phyloP scores from a whole-genome alignment of 1,140 invertebrate genomes.

The Leguminivora glycinivorella region DNA sequence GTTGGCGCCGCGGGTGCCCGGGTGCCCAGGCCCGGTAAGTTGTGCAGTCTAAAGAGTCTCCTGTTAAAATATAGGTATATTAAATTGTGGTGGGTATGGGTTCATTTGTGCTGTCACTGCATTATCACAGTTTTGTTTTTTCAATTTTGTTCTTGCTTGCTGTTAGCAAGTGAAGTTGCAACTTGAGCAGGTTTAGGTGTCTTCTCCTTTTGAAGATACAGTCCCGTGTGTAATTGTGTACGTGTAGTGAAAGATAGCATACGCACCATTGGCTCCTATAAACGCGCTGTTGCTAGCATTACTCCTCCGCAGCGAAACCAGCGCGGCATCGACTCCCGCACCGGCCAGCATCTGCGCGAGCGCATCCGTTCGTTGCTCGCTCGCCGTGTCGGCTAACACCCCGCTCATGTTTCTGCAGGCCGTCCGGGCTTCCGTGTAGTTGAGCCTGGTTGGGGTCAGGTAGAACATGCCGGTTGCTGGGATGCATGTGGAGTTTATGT shows the following conservation, averaged over 20 bases:
- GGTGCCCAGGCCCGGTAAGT: slow-evolving; percentile 83
- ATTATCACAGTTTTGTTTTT: too few relatives aligned
- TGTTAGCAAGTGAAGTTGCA: too few relatives aligned
- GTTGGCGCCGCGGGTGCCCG: slow-evolving; percentile 78
- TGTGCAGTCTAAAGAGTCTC: slow-evolving; percentile 79
- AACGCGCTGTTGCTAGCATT: slow-evolving; percentile 49
- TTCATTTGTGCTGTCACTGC: too few relatives aligned
- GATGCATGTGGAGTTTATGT: slow-evolving; percentile 78
- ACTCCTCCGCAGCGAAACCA: slow-evolving; percentile 77
- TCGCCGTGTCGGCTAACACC: slow-evolving; percentile 80
- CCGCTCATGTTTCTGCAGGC: slow-evolving; percentile 79
- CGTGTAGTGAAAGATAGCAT: too few relatives aligned
- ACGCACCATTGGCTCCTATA: slow-evolving; percentile 30
- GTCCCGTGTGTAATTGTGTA: too few relatives aligned
- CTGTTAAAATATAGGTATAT: slow-evolving; percentile 43
- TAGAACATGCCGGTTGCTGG: slow-evolving; percentile 81
- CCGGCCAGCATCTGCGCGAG: slow-evolving; percentile 73
- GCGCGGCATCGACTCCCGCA: slow-evolving; percentile 60
- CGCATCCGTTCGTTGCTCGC: slow-evolving; percentile 79
- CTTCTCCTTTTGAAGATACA: too few relatives aligned
- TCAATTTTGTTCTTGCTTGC: too few relatives aligned
- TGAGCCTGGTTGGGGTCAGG: slow-evolving; percentile 70
- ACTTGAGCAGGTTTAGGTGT: too few relatives aligned
- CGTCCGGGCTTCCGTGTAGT: slow-evolving; percentile 79
- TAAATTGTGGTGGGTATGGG: background rate